Base-by-base conservation (phyloP, 2,797 vertebrate species). In the Sorex maritimensis region DNA sequence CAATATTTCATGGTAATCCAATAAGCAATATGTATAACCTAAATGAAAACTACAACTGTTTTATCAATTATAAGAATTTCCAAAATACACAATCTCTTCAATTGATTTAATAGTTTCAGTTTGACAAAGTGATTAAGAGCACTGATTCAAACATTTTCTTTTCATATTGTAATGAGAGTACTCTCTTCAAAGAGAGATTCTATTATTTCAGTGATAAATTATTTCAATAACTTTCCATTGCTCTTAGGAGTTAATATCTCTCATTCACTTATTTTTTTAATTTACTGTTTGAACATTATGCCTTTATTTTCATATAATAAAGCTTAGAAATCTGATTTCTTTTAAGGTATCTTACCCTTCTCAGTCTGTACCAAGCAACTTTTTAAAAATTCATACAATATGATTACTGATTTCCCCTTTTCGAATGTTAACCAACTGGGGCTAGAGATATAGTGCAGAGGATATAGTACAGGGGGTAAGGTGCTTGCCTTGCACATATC, bases 61-160 rank as follows among this genome's bases (percentile, higher is more conserved):
- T 2, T 26, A 34, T 69, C 24, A 49, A 34, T 44, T 44, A 44
- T 44, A 44, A 7, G 41, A 80, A 34, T 17, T 84, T 34, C 55
- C 77, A 65, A 69, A 67, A 1, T 26, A 41, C n/a, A 55, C 13
- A 55, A 55, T 55, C 17, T 82, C 19, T 28, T 88, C 34, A 68
- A 73, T 78, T 78, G 13, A 34, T 11, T 78, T 93, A 93, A 84
- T 91, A 75, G 67, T 61, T 90, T 24, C 10, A 63, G 21, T 86
- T 94, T 55, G 14, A 4, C 63, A 81, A 77, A 55, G 52, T 55
- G 17, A 55, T 55, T 55, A 55, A 14, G 17, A 55, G 4, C 52
- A 14, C 17, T 13, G 52, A 55, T 55, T 14, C 30, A 69, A 88
- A 80, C 69, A 13, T 73, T 93, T n/a, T 21, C 21, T 86, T 92